Base-by-base conservation (phyloP, 2,113 vertebrate genomes). In the Eolophus roseicapilla region DNA sequence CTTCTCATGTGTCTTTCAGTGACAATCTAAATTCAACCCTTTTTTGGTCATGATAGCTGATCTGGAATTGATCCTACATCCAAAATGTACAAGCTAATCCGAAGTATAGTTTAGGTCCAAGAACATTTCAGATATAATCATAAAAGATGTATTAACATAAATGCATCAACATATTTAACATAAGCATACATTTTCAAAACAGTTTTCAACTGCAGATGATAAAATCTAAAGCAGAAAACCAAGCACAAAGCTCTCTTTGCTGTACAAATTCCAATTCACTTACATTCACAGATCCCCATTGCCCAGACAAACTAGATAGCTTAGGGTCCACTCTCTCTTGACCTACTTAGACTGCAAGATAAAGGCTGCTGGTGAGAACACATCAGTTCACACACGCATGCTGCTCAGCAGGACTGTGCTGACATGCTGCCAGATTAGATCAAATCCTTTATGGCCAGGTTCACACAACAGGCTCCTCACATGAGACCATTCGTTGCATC, bases 351-450 rank as follows among this genome's bases (percentile, higher is more conserved):
- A 78, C 25, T 28, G n/a, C 53, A 67, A 75, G 73, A 69, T 33
- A 62, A 52, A 73, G 75, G 47, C 39, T 88, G 75, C 62, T 79
- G 63, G 33, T 76, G 50, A 57, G 60, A 57, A 17, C 31, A 39
- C 50, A 63, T 18, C 0, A 1, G 6, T 67, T 74, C 60, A 49
- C 37, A 67, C 6, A 12, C 0, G 3, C 27, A 14, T 0, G 2
- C 24, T 88, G 57, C 41, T 63, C 76, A 0, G 3, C 1, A 19
- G 59, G 59, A 37, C 79, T 28, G 44, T 41, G 44, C 41, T 27
- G 49, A 64, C 4, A 0, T 21, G 44, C 63, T 77, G 68, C 63
- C 20, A 18, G 49, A 35, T 17, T 3, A 35, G 41, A 62, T 67
- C 20, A 7, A 27, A n/a, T 41, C 44, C 49, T 47, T 57, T 27